Conservation (phyloP, 2,888 invertebrate genomes). For the Parelbella ahira region DNA sequence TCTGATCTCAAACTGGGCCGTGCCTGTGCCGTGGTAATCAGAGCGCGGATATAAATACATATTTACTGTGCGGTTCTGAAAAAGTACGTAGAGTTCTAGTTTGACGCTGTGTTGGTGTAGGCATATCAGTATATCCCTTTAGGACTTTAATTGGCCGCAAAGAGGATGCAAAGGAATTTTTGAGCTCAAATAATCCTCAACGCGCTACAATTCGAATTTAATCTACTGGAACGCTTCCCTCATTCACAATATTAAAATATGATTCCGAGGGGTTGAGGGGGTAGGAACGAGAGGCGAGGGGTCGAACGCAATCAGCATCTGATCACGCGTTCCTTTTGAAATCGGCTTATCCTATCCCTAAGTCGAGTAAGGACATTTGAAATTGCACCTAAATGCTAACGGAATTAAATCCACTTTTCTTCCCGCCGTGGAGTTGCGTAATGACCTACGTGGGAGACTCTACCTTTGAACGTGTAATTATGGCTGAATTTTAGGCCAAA, state of each 20-base stretch:
- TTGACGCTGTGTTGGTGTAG: no score
- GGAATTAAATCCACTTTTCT: constrained; percentile 38
- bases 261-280: constrained; percentile 43
- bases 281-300: constrained; percentile 26
- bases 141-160: constrained; percentile 18
- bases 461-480: constrained; percentile 76
- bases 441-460: constrained; percentile 44
- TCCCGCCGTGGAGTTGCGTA: constrained; percentile 27
- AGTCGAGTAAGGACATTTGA: constrained; percentile 39
- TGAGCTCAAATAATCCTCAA: constrained; percentile 20
- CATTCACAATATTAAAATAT: constrained; percentile 76
- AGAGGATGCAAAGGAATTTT: constrained; percentile 15
- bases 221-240: constrained; percentile 59
- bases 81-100: no score
- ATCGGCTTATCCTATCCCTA: constrained; percentile 65
- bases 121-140: constrained; percentile 13
- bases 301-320: constrained; percentile 67
- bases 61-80: no score
- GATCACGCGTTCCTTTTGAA: constrained; percentile 76
- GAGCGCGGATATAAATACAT: no score
- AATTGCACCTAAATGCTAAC: constrained; percentile 39
- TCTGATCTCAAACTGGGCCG: no score
- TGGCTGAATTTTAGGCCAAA: constrained; percentile 63
- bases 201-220: constrained; percentile 55
- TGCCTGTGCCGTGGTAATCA: no score